Evolutionary conservation across 2,113 vertebrate species (phyloP).

Genomic region (Triplophysa dalaica): DNA sequence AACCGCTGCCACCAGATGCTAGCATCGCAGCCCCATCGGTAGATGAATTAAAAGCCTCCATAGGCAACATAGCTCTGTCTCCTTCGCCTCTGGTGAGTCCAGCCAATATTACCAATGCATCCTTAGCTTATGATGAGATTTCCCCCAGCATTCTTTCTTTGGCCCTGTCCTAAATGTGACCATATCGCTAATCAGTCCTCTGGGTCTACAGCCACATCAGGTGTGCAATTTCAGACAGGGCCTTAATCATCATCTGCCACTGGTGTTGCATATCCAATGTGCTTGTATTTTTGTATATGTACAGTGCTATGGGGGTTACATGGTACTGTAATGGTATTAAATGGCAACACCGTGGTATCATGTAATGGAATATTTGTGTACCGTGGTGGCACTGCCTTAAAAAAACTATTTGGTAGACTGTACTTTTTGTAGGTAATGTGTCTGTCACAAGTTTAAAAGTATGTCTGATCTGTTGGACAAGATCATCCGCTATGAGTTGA

Average conservation of each 20-base stretch:
- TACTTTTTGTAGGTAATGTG: too few species aligned
- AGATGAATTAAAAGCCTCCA: conserved; percentile 90
- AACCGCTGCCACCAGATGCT: conserved; percentile 82
- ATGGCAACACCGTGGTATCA: neutral
- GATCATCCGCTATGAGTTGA: too few species aligned
- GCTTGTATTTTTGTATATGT: neutral
- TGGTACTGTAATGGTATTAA: neutral
- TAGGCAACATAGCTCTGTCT: conserved; percentile 93
- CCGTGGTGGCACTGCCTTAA: too few species aligned
- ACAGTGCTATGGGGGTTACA: neutral
- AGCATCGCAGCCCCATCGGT: conserved; percentile 79
- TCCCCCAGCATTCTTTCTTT: neutral
- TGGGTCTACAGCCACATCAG: too few species aligned
- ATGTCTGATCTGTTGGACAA: too few species aligned
- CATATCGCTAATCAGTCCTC: too few species aligned
- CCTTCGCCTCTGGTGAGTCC: conserved; percentile 93
- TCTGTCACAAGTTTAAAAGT: too few species aligned
- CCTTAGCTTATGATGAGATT: neutral
- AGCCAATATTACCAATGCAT: conserved; percentile 1
- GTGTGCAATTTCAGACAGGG: too few species aligned
- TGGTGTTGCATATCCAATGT: too few species aligned
- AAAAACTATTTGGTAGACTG: too few species aligned
- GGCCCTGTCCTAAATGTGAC: neutral
- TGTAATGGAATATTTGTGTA: too few species aligned
- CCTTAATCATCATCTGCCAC: too few species aligned